Percentiles rank a stretch among this genome's conserved stretches.
phyloP scores from a whole-genome alignment of 2,888 invertebrate species.

The Ormyrus pomaceus region DNA sequence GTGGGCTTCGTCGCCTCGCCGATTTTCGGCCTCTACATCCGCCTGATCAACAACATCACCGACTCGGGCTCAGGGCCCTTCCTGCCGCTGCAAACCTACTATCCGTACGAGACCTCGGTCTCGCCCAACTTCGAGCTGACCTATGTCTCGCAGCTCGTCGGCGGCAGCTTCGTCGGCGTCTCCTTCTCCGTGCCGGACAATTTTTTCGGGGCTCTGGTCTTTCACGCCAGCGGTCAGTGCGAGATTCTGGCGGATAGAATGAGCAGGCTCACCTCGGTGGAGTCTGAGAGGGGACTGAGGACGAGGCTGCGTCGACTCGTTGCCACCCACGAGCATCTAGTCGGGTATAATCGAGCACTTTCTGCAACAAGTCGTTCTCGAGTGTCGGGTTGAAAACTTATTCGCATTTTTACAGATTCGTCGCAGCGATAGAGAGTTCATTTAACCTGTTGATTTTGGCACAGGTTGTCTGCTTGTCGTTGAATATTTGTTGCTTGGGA shows the following conservation, averaged over 20 bases:
- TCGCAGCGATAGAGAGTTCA: slow-evolving; percentile 28
- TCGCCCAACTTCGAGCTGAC: slow-evolving; percentile 35
- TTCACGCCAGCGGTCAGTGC: slow-evolving; percentile 47
- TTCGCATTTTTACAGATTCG: slow-evolving; percentile 15
- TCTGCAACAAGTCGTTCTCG: too few species aligned
- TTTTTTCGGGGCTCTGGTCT: slow-evolving; percentile 44
- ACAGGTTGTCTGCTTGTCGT: slow-evolving; percentile 26
- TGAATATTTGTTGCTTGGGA: slow-evolving; percentile 30
- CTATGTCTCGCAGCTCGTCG: not conserved
- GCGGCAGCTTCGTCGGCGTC: not conserved
- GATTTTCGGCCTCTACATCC: slow-evolving; percentile 18
- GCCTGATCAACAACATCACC: slow-evolving; percentile 41
- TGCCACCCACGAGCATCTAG: not conserved
- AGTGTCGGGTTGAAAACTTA: not conserved
- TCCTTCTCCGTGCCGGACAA: slow-evolving; percentile 32
- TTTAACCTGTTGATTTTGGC: slow-evolving; percentile 41
- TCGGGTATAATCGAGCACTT: not conserved
- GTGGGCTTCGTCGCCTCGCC: not conserved
- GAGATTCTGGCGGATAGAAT: slow-evolving; percentile 32
- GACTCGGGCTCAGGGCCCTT: slow-evolving; percentile 6
- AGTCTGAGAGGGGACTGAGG: not conserved
- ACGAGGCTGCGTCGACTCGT: not conserved
- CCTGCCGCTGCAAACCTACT: slow-evolving; percentile 34
- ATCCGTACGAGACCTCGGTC: slow-evolving; percentile 3
- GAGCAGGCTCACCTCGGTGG: not conserved